These are phyloP conservation scores for Yponomeuta evonymella DNA, from an alignment of 2,888 invertebrate genomes.

Conservation along the genomic window DNA sequence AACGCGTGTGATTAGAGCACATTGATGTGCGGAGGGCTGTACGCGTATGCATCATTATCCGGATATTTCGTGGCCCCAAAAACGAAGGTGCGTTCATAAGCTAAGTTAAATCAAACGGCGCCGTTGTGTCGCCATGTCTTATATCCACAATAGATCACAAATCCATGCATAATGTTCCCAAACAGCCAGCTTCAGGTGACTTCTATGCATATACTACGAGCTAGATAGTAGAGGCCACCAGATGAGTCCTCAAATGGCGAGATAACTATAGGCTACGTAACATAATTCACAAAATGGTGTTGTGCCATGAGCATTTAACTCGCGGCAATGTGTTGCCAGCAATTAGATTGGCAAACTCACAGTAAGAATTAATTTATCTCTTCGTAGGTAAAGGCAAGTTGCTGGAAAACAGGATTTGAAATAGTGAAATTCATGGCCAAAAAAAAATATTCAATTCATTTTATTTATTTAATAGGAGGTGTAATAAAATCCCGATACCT, in stretches of 20 bases:
- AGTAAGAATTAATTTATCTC: background rate
- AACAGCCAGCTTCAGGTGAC: background rate
- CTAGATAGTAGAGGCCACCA: background rate
- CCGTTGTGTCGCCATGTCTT: constrained; percentile 17
- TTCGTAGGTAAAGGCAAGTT: background rate
- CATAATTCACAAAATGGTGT: background rate
- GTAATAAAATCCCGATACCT: too few species aligned
- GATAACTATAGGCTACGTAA: background rate
- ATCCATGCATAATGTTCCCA: background rate
- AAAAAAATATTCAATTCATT: too few species aligned
- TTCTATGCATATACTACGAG: background rate
- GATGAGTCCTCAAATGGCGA: background rate
- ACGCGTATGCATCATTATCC: background rate
- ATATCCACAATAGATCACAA: constrained; percentile 19
- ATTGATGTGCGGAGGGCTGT: background rate
- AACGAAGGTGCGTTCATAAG: background rate
- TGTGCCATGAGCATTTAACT: background rate
- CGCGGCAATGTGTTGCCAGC: background rate
- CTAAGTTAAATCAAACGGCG: constrained; percentile 14
- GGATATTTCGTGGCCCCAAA: background rate
- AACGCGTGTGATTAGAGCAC: too few species aligned
- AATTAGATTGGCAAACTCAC: background rate
- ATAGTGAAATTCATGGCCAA: background rate
- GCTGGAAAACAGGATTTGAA: background rate
- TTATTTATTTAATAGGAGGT: too few species aligned